Evolutionary conservation across 2,113 vertebrate genomes (phyloP), one percentile per base, ranked within the genome.

Genomic region (Anguilla rostrata): DNA sequence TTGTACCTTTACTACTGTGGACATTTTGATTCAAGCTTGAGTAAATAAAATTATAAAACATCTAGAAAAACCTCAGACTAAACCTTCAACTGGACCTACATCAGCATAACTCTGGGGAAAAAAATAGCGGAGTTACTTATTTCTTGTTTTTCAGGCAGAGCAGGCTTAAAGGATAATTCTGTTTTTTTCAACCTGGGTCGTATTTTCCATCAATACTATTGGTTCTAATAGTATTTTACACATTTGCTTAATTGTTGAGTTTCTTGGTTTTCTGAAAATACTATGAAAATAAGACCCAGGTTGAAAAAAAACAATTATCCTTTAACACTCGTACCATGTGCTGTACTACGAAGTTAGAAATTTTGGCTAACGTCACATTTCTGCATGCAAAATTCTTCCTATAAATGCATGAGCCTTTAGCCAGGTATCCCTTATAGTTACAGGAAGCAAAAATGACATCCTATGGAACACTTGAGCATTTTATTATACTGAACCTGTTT

Each of bases 401-500:
- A 3, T 26, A 66, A 66, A 66, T 26, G 18, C 56, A 60, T 1
- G 8, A 9, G 12, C 22, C 26, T 66, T 26, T 66, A 66, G 60
- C 26, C 11, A 29, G 11, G 71, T 34, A 12, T 34, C 9, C 29
- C 71, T 34, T 5, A 75, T 6, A 34, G 71, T 2, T 66, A 66
- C 60, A 66, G 2, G 34, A 29, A 75, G 71, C 11, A 66, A 66
- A 66, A 3, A 60, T 60, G 3, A 3, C 56, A 60, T 60, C 56
- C 3, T 60, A 9, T 18, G 56, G 63, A 22, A n/a, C 63, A 71
- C 20, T 22, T 71, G 0, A 9, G 3, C 7, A 18, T 0, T 66
- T 66, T 2, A 0, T 53, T 26, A 11, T 46, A 39, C 18, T 29
- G 91, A 96, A 99, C 98, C 98, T 99, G 94, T 99, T 99, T 5